phyloP scores from a whole-genome alignment of 2,113 vertebrate genomes.

The Solenodon paradoxus region DNA sequence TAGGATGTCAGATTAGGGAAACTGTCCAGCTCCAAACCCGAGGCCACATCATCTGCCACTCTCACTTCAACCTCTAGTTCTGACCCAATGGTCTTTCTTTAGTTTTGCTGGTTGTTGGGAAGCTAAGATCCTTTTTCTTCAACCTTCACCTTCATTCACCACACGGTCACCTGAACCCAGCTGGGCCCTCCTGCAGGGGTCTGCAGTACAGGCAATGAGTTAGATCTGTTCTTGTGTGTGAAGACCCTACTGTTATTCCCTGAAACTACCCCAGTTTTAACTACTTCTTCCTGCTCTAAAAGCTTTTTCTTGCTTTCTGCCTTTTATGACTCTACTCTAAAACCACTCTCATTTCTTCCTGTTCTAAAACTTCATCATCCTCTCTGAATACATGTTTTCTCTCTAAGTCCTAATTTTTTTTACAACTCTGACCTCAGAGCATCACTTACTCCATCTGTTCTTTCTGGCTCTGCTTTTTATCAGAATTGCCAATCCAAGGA shows the following conservation, averaged over 20 bases:
- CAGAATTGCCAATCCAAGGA: not conserved
- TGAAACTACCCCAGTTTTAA: not conserved
- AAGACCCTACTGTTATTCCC: not conserved
- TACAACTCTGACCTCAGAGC: slow-evolving; percentile 45
- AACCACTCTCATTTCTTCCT: slow-evolving; percentile 54
- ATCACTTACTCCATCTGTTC: slow-evolving; percentile 22
- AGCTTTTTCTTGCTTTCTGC: slow-evolving; percentile 60
- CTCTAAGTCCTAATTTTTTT: slow-evolving; percentile 39
- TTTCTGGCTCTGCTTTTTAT: not conserved
- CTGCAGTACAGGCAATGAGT: not conserved
- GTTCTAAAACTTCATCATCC: slow-evolving; percentile 42
- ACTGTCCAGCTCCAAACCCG: not conserved
- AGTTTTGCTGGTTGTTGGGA: not conserved
- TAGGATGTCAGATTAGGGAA: not conserved
- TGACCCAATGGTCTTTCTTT: not conserved
- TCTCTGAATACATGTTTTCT: slow-evolving; percentile 51
- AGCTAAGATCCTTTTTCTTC: not conserved
- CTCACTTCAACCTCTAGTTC: not conserved
- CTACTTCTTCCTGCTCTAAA: slow-evolving; percentile 56
- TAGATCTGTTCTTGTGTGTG: not conserved
- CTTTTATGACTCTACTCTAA: slow-evolving; percentile 63
- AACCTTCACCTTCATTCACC: not conserved
- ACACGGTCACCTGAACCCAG: not conserved
- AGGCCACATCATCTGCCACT: not conserved
- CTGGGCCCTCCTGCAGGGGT: not conserved